These are phyloP conservation scores for Melipona bicolor DNA, from an alignment of 2,888 invertebrate genomes.

Conservation along the genomic window DNA sequence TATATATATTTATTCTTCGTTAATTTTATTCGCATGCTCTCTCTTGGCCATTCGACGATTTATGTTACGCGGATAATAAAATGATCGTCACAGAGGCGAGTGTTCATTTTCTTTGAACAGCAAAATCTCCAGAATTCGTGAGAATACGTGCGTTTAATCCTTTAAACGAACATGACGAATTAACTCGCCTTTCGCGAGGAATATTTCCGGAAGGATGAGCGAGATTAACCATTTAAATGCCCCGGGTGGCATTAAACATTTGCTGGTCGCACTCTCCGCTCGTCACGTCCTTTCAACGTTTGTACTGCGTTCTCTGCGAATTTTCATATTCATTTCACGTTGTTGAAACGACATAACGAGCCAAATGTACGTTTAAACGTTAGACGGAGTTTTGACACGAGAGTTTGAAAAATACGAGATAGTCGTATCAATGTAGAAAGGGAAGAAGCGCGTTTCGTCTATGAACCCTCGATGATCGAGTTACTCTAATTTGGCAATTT, in stretches of 20 bases:
- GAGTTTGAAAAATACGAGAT: not conserved
- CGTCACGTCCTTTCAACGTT: not conserved
- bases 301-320: not conserved
- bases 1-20: not conserved
- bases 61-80: not conserved
- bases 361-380: not conserved
- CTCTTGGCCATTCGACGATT: not conserved
- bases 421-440: too few relatives aligned
- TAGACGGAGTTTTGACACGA: not conserved
- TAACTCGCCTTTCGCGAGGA: slow-evolving; percentile 7
- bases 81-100: not conserved
- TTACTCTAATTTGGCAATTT: too few relatives aligned
- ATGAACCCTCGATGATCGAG: too few relatives aligned
- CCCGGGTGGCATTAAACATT: not conserved
- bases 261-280: not conserved
- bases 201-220: not conserved
- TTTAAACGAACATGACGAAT: not conserved
- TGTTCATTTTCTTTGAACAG: not conserved
- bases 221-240: slow-evolving; percentile 22
- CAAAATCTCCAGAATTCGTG: not conserved
- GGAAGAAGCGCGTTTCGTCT: too few relatives aligned
- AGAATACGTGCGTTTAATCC: not conserved
- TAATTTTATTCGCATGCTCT: not conserved
- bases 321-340: not conserved
- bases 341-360: not conserved